Evolutionary conservation across 2,797 vertebrate species (phyloP).

Genomic region (Hemibagrus guttatus): DNA sequence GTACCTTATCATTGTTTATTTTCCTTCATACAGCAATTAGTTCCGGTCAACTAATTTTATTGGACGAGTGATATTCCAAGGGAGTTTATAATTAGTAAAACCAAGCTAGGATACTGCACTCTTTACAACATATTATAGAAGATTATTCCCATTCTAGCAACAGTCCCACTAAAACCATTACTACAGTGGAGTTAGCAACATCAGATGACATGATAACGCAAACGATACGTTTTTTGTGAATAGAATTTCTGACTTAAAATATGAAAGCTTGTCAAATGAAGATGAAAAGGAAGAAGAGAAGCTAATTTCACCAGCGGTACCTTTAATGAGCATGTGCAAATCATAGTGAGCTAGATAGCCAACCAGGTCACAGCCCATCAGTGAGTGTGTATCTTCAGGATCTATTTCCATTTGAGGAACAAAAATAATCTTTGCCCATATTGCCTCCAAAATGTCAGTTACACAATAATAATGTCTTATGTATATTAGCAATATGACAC

Average conservation of each 20-base stretch:
- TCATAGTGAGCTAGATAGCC: not conserved
- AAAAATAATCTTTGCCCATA: not conserved
- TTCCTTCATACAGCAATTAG: not conserved
- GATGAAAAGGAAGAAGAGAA: too few species aligned
- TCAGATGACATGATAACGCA: not conserved
- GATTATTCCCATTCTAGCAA: not conserved
- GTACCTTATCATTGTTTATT: not conserved
- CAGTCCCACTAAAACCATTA: not conserved
- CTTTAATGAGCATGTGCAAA: not conserved
- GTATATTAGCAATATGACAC: too few species aligned
- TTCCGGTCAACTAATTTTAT: not conserved
- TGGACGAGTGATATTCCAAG: not conserved
- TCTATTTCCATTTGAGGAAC: not conserved
- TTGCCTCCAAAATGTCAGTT: not conserved
- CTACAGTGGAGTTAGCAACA: not conserved
- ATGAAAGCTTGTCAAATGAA: too few species aligned
- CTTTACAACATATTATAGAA: not conserved
- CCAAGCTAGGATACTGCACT: not conserved
- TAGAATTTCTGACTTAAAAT: not conserved
- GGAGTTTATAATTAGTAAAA: not conserved
- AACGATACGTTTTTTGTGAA: not conserved
- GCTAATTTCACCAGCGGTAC: not conserved
- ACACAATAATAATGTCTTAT: too few species aligned
- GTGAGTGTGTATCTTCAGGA: not conserved
- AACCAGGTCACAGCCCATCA: not conserved